Conservation (phyloP, 2,888 invertebrate genomes). For the Drosophila helvetica region DNA sequence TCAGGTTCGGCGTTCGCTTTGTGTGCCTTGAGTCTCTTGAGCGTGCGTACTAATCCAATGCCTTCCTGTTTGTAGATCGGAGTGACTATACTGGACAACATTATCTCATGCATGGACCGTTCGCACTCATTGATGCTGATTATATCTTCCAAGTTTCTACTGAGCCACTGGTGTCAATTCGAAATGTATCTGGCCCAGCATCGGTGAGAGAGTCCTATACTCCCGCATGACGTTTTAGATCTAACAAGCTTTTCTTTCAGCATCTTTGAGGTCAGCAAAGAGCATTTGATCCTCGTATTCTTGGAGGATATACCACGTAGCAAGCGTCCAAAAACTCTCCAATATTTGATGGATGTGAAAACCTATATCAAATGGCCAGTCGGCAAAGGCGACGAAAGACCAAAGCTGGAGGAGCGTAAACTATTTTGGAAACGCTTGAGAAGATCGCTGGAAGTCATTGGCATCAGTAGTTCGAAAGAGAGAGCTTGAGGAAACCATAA, state of each 20-base stretch:
- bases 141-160: conserved; percentile 87
- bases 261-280: conserved; percentile 86
- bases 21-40: background rate
- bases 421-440: conserved; percentile 83
- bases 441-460: conserved; percentile 75
- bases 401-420: conserved; percentile 79
- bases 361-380: conserved; percentile 89
- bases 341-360: conserved; percentile 88
- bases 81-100: conserved; percentile 88
- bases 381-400: conserved; percentile 53
- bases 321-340: conserved; percentile 87
- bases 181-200: conserved; percentile 90
- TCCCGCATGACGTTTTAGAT: background rate
- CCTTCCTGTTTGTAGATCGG: conserved; percentile 84
- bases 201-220: conserved; percentile 81
- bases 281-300: conserved; percentile 87
- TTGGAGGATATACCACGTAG: conserved; percentile 87
- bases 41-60: background rate
- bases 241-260: conserved; percentile 72
- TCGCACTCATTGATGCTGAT: conserved; percentile 87
- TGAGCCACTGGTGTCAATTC: conserved; percentile 90
- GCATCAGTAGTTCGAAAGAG: conserved; percentile 50
- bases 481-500: conserved; percentile 28
- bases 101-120: conserved; percentile 88
- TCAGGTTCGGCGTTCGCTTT: conserved; percentile 84